These are phyloP conservation scores for Hedychridium roseum DNA, from an alignment of 2,888 invertebrate genomes.

Conservation along the genomic window DNA sequence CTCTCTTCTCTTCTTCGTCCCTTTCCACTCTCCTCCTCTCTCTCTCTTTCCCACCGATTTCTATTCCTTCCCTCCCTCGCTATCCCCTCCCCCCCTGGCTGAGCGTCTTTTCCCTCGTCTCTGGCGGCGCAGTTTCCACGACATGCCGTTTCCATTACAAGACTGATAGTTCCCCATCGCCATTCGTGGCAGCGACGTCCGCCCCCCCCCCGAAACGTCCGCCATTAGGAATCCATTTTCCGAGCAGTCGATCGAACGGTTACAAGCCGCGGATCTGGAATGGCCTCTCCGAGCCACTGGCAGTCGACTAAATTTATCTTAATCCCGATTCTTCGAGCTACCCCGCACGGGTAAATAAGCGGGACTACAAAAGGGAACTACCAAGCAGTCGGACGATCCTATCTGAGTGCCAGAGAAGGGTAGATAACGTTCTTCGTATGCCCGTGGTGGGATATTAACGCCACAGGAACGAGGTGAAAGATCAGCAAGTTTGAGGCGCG, in stretches of 20 bases:
- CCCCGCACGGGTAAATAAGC: too few relatives aligned
- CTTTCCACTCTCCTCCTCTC: neutral
- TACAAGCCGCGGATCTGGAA: neutral
- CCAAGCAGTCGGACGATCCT: too few relatives aligned
- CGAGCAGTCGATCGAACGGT: conserved; percentile 35
- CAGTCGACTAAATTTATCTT: too few relatives aligned
- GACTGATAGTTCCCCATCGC: conserved; percentile 48
- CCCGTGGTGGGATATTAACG: too few relatives aligned
- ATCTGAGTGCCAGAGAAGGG: too few relatives aligned
- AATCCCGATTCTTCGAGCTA: too few relatives aligned
- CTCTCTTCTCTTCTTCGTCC: neutral
- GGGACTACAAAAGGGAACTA: too few relatives aligned
- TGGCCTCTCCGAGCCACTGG: too few relatives aligned
- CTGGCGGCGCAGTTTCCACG: conserved; percentile 32
- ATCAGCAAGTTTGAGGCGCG: too few relatives aligned
- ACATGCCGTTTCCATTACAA: conserved; percentile 51
- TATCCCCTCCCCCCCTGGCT: conserved; percentile 3
- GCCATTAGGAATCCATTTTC: conserved; percentile 51
- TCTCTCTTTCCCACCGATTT: neutral
- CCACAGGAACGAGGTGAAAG: too few relatives aligned
- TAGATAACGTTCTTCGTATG: too few relatives aligned
- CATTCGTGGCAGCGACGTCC: conserved; percentile 32
- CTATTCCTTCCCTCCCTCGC: conserved; percentile 9
- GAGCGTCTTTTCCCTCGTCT: conserved; percentile 13
- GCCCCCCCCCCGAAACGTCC: conserved; percentile 14